Base-by-base conservation (phyloP, 2,888 invertebrate species). In the Xiphydria camelus region DNA sequence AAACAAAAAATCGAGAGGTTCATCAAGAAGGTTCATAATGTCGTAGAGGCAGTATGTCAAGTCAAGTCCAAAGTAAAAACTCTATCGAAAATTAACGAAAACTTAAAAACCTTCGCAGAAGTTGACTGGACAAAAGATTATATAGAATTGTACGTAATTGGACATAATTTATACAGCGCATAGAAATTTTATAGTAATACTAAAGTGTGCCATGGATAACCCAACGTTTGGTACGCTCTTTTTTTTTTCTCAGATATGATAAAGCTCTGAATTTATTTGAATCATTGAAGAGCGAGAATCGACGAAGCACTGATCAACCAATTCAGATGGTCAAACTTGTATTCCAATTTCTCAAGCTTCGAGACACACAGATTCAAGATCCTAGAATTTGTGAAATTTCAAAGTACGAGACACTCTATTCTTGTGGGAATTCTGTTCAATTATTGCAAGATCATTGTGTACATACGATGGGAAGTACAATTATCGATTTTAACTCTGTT, bases 261-360 rank as follows among this genome's bases (percentile, higher is more conserved):
- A 77, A 76, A 56, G 80, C 80, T 9, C 73, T 76, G 38, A 76
- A 76, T 55, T 73, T 76, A 15, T 82, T 77, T 56, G 64, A 79
- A 4, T 61, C 70, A 32, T 75, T 79, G n/a, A 55, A 78, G 75
- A 53, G 77, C 73, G 57, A 75, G 68, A 56, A 76, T 76, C 76
- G 76, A 59, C 70, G 70, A 17, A 73, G 72, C 54, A 78, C 78
- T n/a, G n/a, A n/a, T 31, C 76, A 71, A 26, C 78, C 78, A 54
- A 70, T 73, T 42, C 78, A 80, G 29, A 83, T 84, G 60, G 79
- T 80, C 15, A 81, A 80, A 63, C 67, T 82, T 33, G 75, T 83
- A 22, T 83, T 82, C 51, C 77, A 81, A 42, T 81, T 82, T 46
- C 68, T 84, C 0, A 81, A 80, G 65, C 63, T 79, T 3, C 77